Percentiles rank a stretch among this genome's conserved stretches.
These are phyloP conservation scores for Crocidura indochinensis DNA, from an alignment of 2,797 vertebrate species.

Conservation along the genomic window DNA sequence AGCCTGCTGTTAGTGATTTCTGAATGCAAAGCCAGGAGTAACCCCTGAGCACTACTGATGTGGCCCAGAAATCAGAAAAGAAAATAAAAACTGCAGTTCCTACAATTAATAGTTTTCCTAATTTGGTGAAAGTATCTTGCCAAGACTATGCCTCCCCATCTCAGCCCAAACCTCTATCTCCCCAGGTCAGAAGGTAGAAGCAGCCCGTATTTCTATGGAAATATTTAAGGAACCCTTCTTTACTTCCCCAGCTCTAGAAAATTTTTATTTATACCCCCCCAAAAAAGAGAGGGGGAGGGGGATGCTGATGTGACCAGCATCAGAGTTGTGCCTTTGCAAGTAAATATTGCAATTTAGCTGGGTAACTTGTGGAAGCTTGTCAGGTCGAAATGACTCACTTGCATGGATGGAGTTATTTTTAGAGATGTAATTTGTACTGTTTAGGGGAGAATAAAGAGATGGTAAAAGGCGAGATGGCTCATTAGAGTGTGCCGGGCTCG, in stretches of 20 bases:
- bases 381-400: constrained; percentile 90
- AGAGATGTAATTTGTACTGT: constrained; percentile 91
- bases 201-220: constrained; percentile 84
- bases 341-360: constrained; percentile 86
- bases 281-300: constrained; percentile 39
- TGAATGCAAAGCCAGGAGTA: too few species aligned
- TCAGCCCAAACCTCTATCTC: neutral
- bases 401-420: constrained; percentile 92
- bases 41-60: too few species aligned
- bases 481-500: constrained; percentile 90
- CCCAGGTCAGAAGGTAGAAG: constrained; percentile 73
- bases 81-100: constrained; percentile 49
- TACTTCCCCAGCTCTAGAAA: constrained; percentile 36
- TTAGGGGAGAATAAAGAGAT: constrained; percentile 89
- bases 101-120: constrained; percentile 85
- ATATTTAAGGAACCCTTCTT: constrained; percentile 64
- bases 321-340: constrained; percentile 88
- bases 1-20: too few species aligned
- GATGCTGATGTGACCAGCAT: constrained; percentile 79
- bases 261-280: constrained; percentile 60
- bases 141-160: constrained; percentile 77
- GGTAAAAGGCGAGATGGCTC: constrained; percentile 88
- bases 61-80: too few species aligned
- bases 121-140: constrained; percentile 84
- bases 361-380: constrained; percentile 89